A percentile compares a stretch with the other conserved stretches of the same genome.
phyloP scores from a whole-genome alignment of 2,888 invertebrate genomes.

The Argyresthia goedartella region DNA sequence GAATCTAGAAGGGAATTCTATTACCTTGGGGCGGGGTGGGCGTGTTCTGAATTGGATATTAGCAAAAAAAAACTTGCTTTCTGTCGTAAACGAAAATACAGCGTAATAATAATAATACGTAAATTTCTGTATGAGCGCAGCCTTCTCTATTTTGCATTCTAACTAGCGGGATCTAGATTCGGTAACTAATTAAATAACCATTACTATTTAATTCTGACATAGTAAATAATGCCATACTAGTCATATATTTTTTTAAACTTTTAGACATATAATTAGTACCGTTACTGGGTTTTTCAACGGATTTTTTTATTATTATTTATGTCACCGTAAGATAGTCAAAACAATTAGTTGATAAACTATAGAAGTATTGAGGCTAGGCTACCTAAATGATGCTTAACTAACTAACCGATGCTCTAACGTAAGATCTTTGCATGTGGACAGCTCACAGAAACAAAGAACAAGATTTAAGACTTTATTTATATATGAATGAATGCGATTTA shows the following conservation, averaged over 20 bases:
- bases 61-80: slow-evolving; percentile 1
- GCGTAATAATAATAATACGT: neutral
- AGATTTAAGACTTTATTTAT: no score
- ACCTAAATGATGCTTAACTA: no score
- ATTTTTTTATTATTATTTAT: no score
- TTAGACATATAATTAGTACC: neutral
- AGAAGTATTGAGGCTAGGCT: no score
- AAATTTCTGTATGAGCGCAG: neutral
- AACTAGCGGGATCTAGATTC: neutral
- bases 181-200: neutral
- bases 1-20: slow-evolving; percentile 18
- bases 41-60: slow-evolving; percentile 23
- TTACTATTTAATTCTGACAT: neutral
- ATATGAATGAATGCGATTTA: no score
- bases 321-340: no score
- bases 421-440: no score
- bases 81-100: neutral
- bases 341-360: no score
- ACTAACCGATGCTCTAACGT: no score
- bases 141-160: neutral
- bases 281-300: no score
- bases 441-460: no score
- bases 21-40: slow-evolving; percentile 19
- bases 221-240: neutral
- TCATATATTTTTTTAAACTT: neutral